Conservation (phyloP, 2,888 invertebrate genomes). For the Mimas tiliae region DNA sequence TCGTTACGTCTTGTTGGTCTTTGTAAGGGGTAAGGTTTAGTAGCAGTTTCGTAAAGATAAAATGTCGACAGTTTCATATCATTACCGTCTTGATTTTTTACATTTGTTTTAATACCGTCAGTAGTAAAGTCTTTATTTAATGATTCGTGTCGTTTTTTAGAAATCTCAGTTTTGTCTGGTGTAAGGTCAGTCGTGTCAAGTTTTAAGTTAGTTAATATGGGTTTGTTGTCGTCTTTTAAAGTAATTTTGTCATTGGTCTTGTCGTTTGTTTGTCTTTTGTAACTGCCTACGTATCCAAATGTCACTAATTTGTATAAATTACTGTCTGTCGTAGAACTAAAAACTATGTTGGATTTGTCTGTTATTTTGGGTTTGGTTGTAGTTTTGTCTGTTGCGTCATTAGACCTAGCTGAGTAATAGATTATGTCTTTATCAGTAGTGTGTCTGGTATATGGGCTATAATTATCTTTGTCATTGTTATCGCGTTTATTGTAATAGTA, state of each 20-base stretch:
- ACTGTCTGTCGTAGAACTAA: constrained; percentile 59
- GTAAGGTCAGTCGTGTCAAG: constrained; percentile 30
- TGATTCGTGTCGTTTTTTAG: constrained; percentile 45
- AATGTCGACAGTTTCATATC: constrained; percentile 72
- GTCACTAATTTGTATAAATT: constrained; percentile 77
- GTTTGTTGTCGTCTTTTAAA: constrained; percentile 35
- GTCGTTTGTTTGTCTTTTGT: constrained; percentile 59
- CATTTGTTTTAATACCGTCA: constrained; percentile 49
- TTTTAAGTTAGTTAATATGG: constrained; percentile 34
- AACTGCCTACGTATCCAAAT: constrained; percentile 79
- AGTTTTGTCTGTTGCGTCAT: constrained; percentile 55
- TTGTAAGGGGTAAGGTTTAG: constrained; percentile 67
- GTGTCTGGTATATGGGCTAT: constrained; percentile 55
- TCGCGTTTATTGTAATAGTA: constrained; percentile 67
- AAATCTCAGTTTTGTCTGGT: constrained; percentile 24
- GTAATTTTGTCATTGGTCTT: constrained; percentile 38
- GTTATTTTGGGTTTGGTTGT: constrained; percentile 37
- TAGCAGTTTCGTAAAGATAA: constrained; percentile 71
- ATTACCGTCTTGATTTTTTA: constrained; percentile 44
- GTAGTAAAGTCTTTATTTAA: constrained; percentile 73
- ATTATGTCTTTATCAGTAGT: constrained; percentile 53
- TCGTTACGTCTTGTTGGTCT: constrained; percentile 75
- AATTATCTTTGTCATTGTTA: constrained; percentile 56
- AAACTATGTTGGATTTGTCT: constrained; percentile 38
- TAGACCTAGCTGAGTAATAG: constrained; percentile 73